These are phyloP conservation scores for Phataginus tricuspis DNA, from an alignment of 2,797 vertebrate species.

Conservation along the genomic window DNA sequence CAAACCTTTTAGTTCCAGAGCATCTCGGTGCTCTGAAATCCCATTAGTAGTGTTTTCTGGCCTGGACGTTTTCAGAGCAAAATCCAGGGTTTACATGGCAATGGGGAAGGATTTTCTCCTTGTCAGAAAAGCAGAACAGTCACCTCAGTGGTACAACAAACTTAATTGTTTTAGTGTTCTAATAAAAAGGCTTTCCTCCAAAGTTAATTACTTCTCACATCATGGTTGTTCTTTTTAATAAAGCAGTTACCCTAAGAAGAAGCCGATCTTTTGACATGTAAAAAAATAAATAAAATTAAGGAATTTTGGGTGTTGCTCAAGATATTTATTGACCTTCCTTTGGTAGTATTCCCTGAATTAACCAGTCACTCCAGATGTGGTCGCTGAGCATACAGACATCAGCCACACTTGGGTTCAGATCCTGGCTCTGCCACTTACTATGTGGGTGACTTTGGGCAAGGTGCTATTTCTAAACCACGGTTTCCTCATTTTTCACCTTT, in stretches of 20 bases:
- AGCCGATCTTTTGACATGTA: not conserved
- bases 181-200: conserved; percentile 46
- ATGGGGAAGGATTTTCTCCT: not conserved
- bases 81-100: not conserved
- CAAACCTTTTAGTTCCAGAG: not conserved
- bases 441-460: not conserved
- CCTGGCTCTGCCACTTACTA: not conserved
- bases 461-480: not conserved
- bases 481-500: conserved; percentile 29
- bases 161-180: conserved; percentile 68
- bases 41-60: conserved; percentile 20
- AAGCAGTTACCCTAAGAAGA: not conserved
- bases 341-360: not conserved
- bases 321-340: not conserved
- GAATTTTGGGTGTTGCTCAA: not conserved
- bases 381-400: not conserved
- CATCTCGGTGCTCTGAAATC: not conserved
- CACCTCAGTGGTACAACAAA: not conserved
- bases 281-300: not conserved
- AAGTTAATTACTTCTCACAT: conserved; percentile 66
- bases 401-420: not conserved
- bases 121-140: conserved; percentile 57
- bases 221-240: not conserved
- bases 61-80: conserved; percentile 3
- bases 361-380: not conserved